Conservation (phyloP, 1,140 invertebrate species). For the Dendrolimus kikuchii region DNA sequence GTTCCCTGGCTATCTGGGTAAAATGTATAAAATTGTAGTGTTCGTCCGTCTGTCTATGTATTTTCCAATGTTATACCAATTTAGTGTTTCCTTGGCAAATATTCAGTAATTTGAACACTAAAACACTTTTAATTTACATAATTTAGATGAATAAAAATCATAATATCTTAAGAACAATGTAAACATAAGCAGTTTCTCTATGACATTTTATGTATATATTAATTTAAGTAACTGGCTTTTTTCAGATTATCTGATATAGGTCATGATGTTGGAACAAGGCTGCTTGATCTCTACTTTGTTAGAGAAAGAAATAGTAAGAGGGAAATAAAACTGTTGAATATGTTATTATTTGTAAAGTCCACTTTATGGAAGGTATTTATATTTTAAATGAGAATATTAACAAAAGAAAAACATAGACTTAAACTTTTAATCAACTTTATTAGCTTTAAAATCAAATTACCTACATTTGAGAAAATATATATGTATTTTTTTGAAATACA, state of each 20-base stretch:
- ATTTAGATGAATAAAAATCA: background rate
- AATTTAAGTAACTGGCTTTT: conserved; percentile 11
- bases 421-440: background rate
- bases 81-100: no score
- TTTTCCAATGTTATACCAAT: no score
- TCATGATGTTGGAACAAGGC: conserved; percentile 93
- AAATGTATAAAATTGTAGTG: no score
- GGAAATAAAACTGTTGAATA: conserved; percentile 96
- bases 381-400: no score
- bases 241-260: conserved; percentile 93
- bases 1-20: no score
- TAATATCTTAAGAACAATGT: background rate
- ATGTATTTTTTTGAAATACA: no score
- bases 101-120: background rate
- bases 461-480: no score
- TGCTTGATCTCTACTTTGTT: conserved; percentile 95
- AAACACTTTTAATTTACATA: conserved; percentile 1
- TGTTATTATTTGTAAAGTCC: conserved; percentile 96
- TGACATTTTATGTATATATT: background rate
- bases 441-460: background rate
- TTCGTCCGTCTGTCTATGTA: no score
- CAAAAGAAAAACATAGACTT: no score
- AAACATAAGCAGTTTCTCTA: no score
- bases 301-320: conserved; percentile 95
- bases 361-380: conserved; percentile 92